Evolutionary conservation across 2,113 vertebrate genomes (phyloP).

Genomic region (Dipodomys spectabilis): DNA sequence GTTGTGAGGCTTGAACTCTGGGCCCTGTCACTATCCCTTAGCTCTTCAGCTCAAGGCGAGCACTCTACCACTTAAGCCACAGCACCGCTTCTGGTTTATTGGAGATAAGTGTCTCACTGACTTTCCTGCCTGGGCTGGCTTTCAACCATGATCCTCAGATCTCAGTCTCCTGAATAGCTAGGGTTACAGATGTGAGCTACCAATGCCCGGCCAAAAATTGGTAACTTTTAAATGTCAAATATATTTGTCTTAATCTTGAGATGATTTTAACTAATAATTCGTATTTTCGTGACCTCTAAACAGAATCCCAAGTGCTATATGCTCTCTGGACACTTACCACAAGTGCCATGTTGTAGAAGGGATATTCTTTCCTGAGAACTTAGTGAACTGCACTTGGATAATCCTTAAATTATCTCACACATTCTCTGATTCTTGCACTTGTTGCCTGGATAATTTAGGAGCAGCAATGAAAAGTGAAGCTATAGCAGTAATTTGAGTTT

Average conservation of each 20-base stretch:
- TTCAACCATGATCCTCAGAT: too few species aligned
- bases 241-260: conserved; percentile 23
- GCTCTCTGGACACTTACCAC: background rate
- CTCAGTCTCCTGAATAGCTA: too few species aligned
- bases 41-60: too few species aligned
- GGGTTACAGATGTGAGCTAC: too few species aligned
- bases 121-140: too few species aligned
- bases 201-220: background rate
- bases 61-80: too few species aligned
- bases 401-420: background rate
- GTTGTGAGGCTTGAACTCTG: too few species aligned
- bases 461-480: background rate
- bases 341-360: background rate
- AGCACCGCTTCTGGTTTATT: too few species aligned
- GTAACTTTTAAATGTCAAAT: background rate
- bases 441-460: conserved; percentile 9
- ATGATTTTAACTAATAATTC: conserved; percentile 1
- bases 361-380: background rate
- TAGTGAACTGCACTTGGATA: background rate
- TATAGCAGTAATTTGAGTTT: background rate
- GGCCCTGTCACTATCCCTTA: too few species aligned
- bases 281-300: conserved; percentile 14
- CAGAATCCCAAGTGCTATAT: background rate
- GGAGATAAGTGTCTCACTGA: too few species aligned
- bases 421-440: background rate